Evolutionary conservation across 2,888 invertebrate species (phyloP), one percentile per base, ranked within the genome.

Genomic region (Drosophila pseudotakahashii): DNA sequence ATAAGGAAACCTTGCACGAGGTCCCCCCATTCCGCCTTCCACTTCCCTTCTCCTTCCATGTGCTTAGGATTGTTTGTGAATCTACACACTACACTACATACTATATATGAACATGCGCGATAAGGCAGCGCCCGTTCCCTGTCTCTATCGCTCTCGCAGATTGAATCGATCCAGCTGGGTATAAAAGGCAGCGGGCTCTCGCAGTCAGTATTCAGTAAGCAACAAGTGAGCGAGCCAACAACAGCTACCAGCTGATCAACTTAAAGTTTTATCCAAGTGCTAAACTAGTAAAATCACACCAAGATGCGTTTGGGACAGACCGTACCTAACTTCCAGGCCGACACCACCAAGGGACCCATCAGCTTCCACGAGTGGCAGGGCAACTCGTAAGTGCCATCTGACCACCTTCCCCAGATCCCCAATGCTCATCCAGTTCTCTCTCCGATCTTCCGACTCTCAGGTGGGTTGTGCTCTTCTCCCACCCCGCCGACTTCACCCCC

Each of bases 401-500:
- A 32, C 16, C 37, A 7, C 10, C 3, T 32, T 2, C 13, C 23
- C 14, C 1, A n/a, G 4, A 7, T 11, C 7, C 30, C 30, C 3
- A 48, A 48, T 7, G 3, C 59, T 59, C 16, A 70, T 45, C 9
- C 2, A 4, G 9, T 11, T 3, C 9, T 34, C 2, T 13, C 0
- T 44, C 3, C n/a, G 10, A 26, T 30, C 11, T 13, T 1, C 30
- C 30, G 30, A 7, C 7, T 0, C 30, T 7, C 39, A 81, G 96
- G 48, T 97, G 98, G 98, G 95, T 96, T 64, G 94, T 97, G 87
- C 92, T 97, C 26, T 97, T 97, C 91, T 97, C 97, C 0, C 97
- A 97, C 91, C 97, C 97, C 0, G 95, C 96, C 9, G 97, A 97
- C 91, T 98, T 95, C 91, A 98, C 97, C 0, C 97, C 97, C 0